phyloP scores from a whole-genome alignment of 2,888 invertebrate genomes.

The Megamerina dolium region DNA sequence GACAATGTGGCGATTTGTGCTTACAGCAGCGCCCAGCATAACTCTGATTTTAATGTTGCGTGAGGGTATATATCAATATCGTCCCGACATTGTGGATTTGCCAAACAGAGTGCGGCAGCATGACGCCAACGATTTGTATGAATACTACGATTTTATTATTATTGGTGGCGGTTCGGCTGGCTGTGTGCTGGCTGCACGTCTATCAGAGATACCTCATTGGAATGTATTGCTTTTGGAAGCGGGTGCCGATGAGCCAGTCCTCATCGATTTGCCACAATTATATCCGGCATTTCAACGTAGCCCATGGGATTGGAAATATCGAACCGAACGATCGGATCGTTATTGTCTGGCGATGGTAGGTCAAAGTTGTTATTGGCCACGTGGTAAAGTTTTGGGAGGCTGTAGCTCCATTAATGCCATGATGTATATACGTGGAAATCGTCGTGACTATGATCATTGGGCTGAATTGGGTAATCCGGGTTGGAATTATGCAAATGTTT shows the following conservation, averaged over 20 bases:
- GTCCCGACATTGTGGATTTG: conserved; percentile 67
- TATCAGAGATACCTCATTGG: conserved; percentile 69
- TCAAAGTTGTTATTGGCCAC: conserved; percentile 65
- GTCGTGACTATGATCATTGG: conserved; percentile 82
- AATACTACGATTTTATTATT: conserved; percentile 71
- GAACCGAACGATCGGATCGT: conserved; percentile 63
- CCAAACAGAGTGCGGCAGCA: conserved; percentile 58
- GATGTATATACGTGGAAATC: conserved; percentile 81
- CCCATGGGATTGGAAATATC: conserved; percentile 75
- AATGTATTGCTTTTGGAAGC: conserved; percentile 73
- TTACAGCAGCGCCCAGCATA: conserved; percentile 61
- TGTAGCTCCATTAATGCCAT: conserved; percentile 83
- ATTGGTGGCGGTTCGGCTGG: conserved; percentile 81
- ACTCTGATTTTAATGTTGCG: conserved; percentile 60
- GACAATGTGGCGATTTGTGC: conserved; percentile 58
- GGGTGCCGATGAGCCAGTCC: conserved; percentile 65
- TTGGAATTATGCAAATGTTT: conserved; percentile 71
- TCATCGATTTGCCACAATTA: conserved; percentile 66
- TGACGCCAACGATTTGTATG: conserved; percentile 52
- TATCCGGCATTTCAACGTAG: conserved; percentile 68
- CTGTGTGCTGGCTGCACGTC: conserved; percentile 68
- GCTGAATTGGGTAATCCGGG: conserved; percentile 64
- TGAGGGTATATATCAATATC: conserved; percentile 57
- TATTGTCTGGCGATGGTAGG: conserved; percentile 66
- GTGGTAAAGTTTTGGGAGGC: conserved; percentile 75